Evolutionary conservation across 2,888 invertebrate genomes (phyloP), one percentile per base, ranked within the genome.

Genomic region (Patella depressa): DNA sequence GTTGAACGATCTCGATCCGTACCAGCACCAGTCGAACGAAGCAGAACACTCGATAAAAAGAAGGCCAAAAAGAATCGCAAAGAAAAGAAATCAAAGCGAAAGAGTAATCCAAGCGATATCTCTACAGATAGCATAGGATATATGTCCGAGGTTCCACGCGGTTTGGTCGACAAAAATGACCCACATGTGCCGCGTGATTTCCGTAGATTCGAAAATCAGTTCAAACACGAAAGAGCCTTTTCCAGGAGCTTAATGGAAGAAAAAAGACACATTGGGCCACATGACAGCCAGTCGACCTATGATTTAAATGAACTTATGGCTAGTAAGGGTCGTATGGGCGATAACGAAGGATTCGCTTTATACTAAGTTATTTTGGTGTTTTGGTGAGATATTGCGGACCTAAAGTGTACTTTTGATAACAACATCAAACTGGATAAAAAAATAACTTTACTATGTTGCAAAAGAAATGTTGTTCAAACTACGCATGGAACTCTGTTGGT

Each of bases 161-260:
- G 45, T 45, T 45, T 79, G 34, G 65, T 71, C 65, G 76, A 45
- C 80, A 80, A 29, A 74, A 76, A 54, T 72, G 78, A 82, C 70
- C 85, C 84, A 17, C 54, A 73, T 17, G 69, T 72, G 57, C 88
- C 85, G 29, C 78, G 88, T 53, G 87, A 88, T 82, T 88, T 88
- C 77, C 81, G 87, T 72, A 79, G 84, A 14, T 75, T 81, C 71
- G 85, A 87, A 80, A 88, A 88, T 71, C 88, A 88, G 78, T 86
- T 87, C 75, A 82, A 86, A 80, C 88, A 88, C 77, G 89, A 89
- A 80, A 80, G 83, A 75, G 82, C 85, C 29, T 87, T 88, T 75
- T 82, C 83, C 9, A 59, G 81, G 14, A 85, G 86, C 59, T 83
- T 88, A 74, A 80, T 82, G 9, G 86, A 84, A 76, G 85, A 88